Percentiles rank a stretch among this genome's conserved stretches.
Conservation (phyloP, 1,140 invertebrate species). For the fruit fly (Drosophila melanogaster) region Release_6_plus_ISO1_MT NC_004354.4:21394001-21394500, state of each 20-base stretch:
- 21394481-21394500: slow-evolving; percentile 60
- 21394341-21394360: slow-evolving; percentile 8
- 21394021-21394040: too few relatives aligned
- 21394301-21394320: slow-evolving; percentile 50
- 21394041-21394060: too few relatives aligned
- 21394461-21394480: slow-evolving; percentile 59
- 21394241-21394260: slow-evolving; percentile 52
- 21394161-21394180: not conserved
- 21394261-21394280: slow-evolving; percentile 44
- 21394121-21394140: too few relatives aligned
- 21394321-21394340: not conserved
- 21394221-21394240: slow-evolving; percentile 42
- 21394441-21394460: slow-evolving; percentile 61
- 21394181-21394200: not conserved
- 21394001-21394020: too few relatives aligned
- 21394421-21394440: slow-evolving; percentile 33
- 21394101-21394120: too few relatives aligned
- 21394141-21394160: not conserved
- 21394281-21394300: slow-evolving; percentile 28
- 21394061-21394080: too few relatives aligned
- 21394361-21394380: slow-evolving; percentile 32
- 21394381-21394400: slow-evolving; percentile 40
- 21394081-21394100: too few relatives aligned
- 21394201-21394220: not conserved
- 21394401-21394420: slow-evolving; percentile 25